Evolutionary conservation across 2,113 vertebrate species (phyloP).

Genomic region (Philantomba maxwellii): DNA sequence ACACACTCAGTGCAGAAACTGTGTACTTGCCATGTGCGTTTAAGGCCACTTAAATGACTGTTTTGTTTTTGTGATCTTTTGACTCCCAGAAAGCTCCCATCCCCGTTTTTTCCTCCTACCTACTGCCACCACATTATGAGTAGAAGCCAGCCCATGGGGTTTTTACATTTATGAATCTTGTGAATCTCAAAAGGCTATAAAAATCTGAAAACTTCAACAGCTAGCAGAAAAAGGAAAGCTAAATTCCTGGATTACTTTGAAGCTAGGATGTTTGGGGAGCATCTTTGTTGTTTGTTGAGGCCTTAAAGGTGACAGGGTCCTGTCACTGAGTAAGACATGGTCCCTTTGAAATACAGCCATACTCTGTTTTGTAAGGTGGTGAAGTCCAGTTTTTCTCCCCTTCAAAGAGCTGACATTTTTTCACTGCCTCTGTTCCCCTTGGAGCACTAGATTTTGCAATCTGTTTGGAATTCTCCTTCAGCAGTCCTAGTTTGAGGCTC

Average conservation of each 20-base stretch:
- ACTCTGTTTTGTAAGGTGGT: not conserved
- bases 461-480: conserved; percentile 18
- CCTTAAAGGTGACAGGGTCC: not conserved
- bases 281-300: not conserved
- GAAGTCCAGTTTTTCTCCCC: not conserved
- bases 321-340: not conserved
- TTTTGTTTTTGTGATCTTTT: conserved; percentile 35
- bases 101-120: not conserved
- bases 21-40: not conserved
- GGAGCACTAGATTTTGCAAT: not conserved
- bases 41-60: not conserved
- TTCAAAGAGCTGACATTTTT: not conserved
- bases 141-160: not conserved
- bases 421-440: not conserved
- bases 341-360: not conserved
- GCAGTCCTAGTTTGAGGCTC: not conserved
- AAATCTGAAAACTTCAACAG: not conserved
- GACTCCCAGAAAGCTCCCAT: not conserved
- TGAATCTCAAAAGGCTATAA: not conserved
- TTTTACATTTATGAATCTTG: not conserved
- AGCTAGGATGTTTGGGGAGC: not conserved
- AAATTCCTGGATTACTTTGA: not conserved
- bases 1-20: not conserved
- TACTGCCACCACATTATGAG: not conserved
- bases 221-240: not conserved